Percentiles rank a stretch among this genome's conserved stretches.
Conservation (phyloP, 2,888 invertebrate genomes). For the Erpobdella octoculata region DNA sequence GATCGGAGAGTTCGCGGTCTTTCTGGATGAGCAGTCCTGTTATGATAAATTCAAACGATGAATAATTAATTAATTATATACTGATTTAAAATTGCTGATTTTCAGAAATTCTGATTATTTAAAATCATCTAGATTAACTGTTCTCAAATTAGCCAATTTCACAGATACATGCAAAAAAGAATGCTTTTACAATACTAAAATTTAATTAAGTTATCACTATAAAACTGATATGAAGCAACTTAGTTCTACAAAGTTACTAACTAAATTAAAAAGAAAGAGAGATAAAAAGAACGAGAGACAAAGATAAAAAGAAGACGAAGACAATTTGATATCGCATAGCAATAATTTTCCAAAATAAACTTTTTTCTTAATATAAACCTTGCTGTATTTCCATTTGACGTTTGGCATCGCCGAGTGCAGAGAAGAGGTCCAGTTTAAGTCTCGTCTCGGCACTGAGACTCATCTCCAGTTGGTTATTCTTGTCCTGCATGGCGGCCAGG, state of each 20-base stretch:
- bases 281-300: too few species aligned
- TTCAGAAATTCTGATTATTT: too few species aligned
- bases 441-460: conserved; percentile 91
- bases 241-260: not conserved
- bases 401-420: conserved; percentile 88
- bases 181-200: not conserved
- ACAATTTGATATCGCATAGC: not conserved
- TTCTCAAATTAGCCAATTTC: too few species aligned
- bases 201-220: not conserved
- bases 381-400: conserved; percentile 50
- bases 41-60: not conserved
- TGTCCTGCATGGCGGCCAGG: conserved; percentile 75
- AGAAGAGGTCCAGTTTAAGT: conserved; percentile 92
- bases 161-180: too few species aligned
- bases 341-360: not conserved
- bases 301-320: not conserved
- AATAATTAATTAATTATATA: not conserved
- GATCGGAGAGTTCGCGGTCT: conserved; percentile 81
- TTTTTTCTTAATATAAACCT: conserved; percentile 40
- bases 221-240: not conserved
- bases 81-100: not conserved
- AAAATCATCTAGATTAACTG: too few species aligned
- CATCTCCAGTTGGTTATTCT: conserved; percentile 78
- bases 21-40: conserved; percentile 71
- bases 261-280: not conserved